These are phyloP conservation scores for Telmatherina bonti DNA, from an alignment of 2,797 vertebrate species.

Conservation along the genomic window DNA sequence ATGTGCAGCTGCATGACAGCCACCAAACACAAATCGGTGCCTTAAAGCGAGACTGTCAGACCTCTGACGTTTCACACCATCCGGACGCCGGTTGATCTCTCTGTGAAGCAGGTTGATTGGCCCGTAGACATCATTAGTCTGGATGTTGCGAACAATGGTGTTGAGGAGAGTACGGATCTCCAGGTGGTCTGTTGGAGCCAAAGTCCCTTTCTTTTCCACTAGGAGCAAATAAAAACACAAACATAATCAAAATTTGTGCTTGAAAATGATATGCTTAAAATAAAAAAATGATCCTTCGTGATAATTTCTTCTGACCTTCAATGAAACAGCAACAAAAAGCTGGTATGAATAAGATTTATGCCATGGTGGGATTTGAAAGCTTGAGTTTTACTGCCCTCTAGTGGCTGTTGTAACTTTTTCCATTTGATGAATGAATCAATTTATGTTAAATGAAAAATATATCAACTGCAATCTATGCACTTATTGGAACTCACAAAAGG, in stretches of 20 bases:
- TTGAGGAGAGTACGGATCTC: conserved; percentile 89
- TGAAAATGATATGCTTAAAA: background rate
- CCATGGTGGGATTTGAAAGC: background rate
- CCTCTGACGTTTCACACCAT: conserved; percentile 89
- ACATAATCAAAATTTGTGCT: background rate
- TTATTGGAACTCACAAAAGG: conserved; percentile 86
- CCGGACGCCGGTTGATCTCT: conserved; percentile 82
- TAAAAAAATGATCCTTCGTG: background rate
- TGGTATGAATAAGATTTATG: background rate
- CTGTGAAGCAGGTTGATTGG: conserved; percentile 90
- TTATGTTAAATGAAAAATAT: background rate
- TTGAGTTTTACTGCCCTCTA: conserved; percentile 2
- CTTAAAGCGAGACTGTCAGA: conserved; percentile 54
- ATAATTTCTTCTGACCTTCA: conserved; percentile 14
- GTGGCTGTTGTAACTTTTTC: background rate
- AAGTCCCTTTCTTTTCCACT: conserved; percentile 88
- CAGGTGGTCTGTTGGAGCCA: conserved; percentile 87
- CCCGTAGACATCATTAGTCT: conserved; percentile 91
- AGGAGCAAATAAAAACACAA: background rate
- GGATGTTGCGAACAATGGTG: conserved; percentile 91
- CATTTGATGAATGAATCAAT: background rate
- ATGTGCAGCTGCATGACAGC: background rate
- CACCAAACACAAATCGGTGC: background rate
- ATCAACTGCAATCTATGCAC: background rate
- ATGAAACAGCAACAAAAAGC: background rate